Base-by-base conservation (phyloP, 1,140 invertebrate genomes). In the Drosophila azteca region DNA sequence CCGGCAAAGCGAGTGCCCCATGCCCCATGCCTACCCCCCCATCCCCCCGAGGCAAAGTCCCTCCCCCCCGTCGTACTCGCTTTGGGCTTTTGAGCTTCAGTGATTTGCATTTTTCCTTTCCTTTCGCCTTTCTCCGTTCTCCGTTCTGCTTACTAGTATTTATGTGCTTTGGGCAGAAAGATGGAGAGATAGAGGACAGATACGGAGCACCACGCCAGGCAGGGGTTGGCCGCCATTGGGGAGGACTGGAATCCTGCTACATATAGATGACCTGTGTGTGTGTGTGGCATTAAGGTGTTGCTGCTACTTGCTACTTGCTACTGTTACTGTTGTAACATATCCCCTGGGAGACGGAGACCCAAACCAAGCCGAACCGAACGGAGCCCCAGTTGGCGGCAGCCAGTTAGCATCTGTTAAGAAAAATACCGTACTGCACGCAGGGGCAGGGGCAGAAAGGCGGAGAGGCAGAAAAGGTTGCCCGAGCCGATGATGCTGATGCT, bases 41-140 rank as follows among this genome's bases (percentile, higher is more conserved):
- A 22, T 9, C 57, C 24, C 59, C 20, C 11, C 54, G 26, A 26
- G 24, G 24, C 24, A 26, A 5, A 26, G 24, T 26, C 24, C 24
- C 5, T 26, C 45, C 24, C 49, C 51, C 0, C 9, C 2, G 31
- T 31, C 2, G 31, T 31, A 31, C 35, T 22, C 53, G 72, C 69
- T 31, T 74, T 61, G 82, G 78, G 82, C 83, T 87, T 87, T 87
- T 78, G 82, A 82, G 82, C 82, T 82, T 87, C 78, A 87, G 82
- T 87, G 82, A 87, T 87, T 87, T 87, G 82, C 82, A 82, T 87
- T 87, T 82, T 81, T 74, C 9, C 35, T 64, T 45, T 20, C 44
- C 17, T 52, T 22, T 29, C 24, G 17, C 44, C 17, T 52, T 22
- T 29, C 24, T 53, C 53, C 46, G 44, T 43, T 46, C 57, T 39